These are phyloP conservation scores for Ochotona curzoniae DNA, from an alignment of 2,113 vertebrate genomes.

Conservation along the genomic window DNA sequence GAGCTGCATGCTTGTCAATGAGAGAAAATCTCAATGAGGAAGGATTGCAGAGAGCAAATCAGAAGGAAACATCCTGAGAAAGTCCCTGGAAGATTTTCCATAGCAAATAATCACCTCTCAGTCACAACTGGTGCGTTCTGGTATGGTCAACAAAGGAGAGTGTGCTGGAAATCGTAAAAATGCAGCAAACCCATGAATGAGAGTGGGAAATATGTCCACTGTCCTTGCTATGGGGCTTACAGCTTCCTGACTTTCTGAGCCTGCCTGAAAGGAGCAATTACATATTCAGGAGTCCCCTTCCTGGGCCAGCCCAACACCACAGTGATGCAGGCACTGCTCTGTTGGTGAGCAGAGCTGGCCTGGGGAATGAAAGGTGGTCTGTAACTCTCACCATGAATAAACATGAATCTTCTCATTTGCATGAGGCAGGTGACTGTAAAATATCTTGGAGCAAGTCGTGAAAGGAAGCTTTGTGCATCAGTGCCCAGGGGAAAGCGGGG, in stretches of 20 bases:
- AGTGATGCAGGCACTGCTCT: conserved; percentile 46
- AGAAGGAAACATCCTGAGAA: neutral
- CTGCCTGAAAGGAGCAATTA: conserved; percentile 57
- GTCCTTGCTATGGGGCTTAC: neutral
- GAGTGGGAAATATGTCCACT: neutral
- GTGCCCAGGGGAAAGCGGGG: conserved; percentile 55
- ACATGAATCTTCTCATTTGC: conserved; percentile 72
- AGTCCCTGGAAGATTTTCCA: neutral
- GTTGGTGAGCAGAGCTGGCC: conserved; percentile 59
- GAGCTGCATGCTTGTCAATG: conserved; percentile 1
- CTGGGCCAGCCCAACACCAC: conserved; percentile 28
- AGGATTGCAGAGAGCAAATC: neutral
- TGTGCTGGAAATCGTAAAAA: neutral
- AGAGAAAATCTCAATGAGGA: conserved; percentile 53
- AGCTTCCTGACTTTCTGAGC: conserved; percentile 56
- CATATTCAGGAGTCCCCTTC: conserved; percentile 59
- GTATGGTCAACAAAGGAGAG: neutral
- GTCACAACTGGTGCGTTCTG: neutral
- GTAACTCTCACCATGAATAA: conserved; percentile 77
- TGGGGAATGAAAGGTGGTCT: conserved; percentile 81
- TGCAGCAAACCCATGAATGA: neutral
- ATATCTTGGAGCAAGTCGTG: conserved; percentile 70
- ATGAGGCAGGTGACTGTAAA: conserved; percentile 82
- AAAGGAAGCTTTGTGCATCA: conserved; percentile 73
- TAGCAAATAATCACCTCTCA: neutral